Conservation (phyloP, 2,797 vertebrate genomes). For the Myotis daubentonii region DNA sequence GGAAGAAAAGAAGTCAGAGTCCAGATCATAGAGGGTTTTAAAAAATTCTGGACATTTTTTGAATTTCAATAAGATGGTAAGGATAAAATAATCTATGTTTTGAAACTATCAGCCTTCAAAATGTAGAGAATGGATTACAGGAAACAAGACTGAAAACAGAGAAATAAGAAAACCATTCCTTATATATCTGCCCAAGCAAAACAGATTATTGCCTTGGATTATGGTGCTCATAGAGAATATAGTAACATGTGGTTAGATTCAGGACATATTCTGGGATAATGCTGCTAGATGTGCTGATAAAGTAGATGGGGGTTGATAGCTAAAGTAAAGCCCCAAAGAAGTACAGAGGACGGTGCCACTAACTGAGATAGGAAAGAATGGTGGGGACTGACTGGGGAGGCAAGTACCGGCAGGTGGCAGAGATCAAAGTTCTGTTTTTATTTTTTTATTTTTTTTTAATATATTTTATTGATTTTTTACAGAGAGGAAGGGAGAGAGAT, state of each 20-base stretch:
- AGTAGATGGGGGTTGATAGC: neutral
- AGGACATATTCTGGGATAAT: neutral
- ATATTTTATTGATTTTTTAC: too few relatives aligned
- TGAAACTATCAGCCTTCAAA: neutral
- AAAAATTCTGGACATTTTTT: neutral
- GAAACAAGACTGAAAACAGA: neutral
- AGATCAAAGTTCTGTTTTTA: slow-evolving; percentile 7
- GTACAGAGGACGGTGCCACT: neutral
- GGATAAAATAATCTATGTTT: neutral
- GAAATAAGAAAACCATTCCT: neutral
- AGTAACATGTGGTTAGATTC: neutral
- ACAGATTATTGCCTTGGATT: neutral
- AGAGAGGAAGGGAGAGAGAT: too few relatives aligned
- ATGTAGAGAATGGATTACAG: neutral
- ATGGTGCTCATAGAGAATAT: neutral
- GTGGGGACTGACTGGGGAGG: neutral
- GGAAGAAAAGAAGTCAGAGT: neutral
- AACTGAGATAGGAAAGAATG: neutral
- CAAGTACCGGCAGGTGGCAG: neutral
- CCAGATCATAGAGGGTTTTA: neutral
- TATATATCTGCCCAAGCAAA: neutral
- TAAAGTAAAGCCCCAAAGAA: neutral
- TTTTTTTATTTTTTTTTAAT: too few relatives aligned
- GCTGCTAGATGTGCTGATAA: neutral
- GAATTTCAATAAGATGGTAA: neutral